These are phyloP conservation scores for Iphiclides podalirius DNA, from an alignment of 2,888 invertebrate genomes.

Conservation along the genomic window DNA sequence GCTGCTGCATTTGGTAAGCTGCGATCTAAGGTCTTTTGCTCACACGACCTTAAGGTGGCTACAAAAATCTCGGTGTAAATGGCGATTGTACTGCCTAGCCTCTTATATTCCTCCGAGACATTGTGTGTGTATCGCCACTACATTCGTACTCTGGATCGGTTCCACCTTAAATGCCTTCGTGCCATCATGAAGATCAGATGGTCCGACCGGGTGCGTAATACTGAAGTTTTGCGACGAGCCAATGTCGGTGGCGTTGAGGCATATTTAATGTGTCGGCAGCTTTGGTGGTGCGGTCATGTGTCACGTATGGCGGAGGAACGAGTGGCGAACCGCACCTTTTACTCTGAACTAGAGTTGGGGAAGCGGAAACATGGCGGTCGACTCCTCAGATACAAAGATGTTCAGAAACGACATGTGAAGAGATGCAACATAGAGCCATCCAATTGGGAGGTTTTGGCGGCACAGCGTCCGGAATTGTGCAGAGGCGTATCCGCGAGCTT, in stretches of 20 bases:
- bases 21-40: neutral
- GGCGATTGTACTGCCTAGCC: too few species aligned
- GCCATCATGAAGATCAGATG: slow-evolving; percentile 15
- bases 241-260: slow-evolving; percentile 3
- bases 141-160: slow-evolving; percentile 22
- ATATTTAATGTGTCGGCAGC: slow-evolving; percentile 20
- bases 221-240: slow-evolving; percentile 11
- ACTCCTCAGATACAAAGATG: neutral
- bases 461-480: too few species aligned
- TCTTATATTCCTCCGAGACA: too few species aligned
- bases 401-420: neutral
- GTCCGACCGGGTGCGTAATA: slow-evolving; percentile 6
- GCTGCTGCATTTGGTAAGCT: slow-evolving; percentile 3
- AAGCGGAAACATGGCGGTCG: slow-evolving; percentile 21
- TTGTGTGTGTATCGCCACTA: slow-evolving; percentile 25
- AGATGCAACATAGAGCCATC: too few species aligned
- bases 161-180: slow-evolving; percentile 25
- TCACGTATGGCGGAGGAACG: slow-evolving; percentile 20
- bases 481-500: too few species aligned
- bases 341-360: slow-evolving; percentile 20
- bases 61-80: too few species aligned
- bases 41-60: slow-evolving; percentile 3
- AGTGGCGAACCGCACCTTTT: slow-evolving; percentile 25
- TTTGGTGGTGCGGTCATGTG: slow-evolving; percentile 23
- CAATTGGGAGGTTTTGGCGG: too few species aligned